phyloP scores from a whole-genome alignment of 2,113 vertebrate species.

The Acinonyx jubatus region DNA sequence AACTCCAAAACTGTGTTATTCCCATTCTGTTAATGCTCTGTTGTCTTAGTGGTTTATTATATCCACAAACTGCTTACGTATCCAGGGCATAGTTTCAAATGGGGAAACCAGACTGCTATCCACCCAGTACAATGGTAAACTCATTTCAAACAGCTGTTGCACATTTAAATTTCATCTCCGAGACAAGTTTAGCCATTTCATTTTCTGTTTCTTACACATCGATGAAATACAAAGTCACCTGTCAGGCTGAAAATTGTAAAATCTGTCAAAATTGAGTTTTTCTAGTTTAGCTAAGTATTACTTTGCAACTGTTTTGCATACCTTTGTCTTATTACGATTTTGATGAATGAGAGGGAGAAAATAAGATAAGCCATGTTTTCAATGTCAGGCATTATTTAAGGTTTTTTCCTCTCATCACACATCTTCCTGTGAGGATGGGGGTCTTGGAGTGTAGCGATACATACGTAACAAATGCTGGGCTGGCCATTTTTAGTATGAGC shows the following conservation, averaged over 20 bases:
- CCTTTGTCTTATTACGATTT: constrained; percentile 51
- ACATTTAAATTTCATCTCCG: constrained; percentile 54
- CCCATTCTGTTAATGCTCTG: not conserved
- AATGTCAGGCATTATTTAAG: not conserved
- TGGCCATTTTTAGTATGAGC: constrained; percentile 44
- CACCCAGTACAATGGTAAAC: not conserved
- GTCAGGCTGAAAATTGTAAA: constrained; percentile 52
- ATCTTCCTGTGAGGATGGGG: not conserved
- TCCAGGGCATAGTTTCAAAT: not conserved
- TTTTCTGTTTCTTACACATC: constrained; percentile 48
- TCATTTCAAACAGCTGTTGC: constrained; percentile 47
- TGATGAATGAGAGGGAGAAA: constrained; percentile 60
- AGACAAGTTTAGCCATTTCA: constrained; percentile 64
- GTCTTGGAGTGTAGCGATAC: not conserved
- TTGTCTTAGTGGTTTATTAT: not conserved
- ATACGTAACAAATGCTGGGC: constrained; percentile 17
- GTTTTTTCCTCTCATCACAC: not conserved
- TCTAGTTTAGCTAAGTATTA: constrained; percentile 66
- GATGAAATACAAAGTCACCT: constrained; percentile 53
- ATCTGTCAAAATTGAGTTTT: constrained; percentile 62
- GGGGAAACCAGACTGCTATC: not conserved
- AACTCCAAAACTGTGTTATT: not conserved
- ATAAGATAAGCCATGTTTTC: constrained; percentile 14
- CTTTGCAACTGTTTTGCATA: constrained; percentile 47
- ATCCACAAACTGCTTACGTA: not conserved